Conservation (phyloP, 2,113 vertebrate species). For the Vicugna pacos region DNA sequence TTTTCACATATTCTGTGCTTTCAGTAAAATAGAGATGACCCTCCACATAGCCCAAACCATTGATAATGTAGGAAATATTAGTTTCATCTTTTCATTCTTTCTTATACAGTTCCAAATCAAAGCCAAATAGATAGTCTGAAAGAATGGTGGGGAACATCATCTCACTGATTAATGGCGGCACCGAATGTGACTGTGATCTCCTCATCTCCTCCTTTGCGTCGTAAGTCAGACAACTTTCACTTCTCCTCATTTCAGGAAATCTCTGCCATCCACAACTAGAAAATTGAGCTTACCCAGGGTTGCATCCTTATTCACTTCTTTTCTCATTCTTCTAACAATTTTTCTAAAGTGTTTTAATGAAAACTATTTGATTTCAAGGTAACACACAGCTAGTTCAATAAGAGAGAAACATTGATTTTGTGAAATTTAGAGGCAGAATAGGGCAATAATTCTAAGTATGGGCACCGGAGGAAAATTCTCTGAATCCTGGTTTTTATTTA, state of each 20-base stretch:
- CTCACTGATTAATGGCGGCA: not conserved
- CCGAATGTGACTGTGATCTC: not conserved
- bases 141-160: not conserved
- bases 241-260: not conserved
- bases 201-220: not conserved
- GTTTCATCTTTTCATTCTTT: not conserved
- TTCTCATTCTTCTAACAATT: not conserved
- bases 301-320: not conserved
- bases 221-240: not conserved
- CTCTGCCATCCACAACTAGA: not conserved
- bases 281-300: not conserved
- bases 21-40: not conserved
- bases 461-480: not conserved
- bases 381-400: not conserved
- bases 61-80: not conserved
- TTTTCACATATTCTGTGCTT: not conserved
- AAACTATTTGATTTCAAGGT: not conserved
- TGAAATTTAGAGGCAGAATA: not conserved
- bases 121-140: not conserved
- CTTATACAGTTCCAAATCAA: not conserved
- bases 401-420: not conserved
- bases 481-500: not conserved
- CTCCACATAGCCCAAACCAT: not conserved
- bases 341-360: not conserved
- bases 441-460: not conserved